Base-by-base conservation (phyloP, 2,888 invertebrate genomes). In the Phlogophora meticulosa region DNA sequence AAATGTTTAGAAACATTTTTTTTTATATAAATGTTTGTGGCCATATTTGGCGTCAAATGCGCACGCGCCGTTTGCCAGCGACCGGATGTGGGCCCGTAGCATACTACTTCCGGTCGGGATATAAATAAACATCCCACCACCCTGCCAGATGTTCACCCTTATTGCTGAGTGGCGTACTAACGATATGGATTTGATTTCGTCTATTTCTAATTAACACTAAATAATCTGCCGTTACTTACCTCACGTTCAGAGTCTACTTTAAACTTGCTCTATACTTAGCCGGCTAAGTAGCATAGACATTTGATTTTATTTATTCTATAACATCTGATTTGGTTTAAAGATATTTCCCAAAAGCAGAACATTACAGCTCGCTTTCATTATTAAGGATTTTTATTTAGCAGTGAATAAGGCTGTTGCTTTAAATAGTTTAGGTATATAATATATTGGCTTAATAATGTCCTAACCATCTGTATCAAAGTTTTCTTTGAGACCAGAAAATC, bases 131-230 rank as follows among this genome's bases (percentile, higher is more conserved):
- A 90, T 87, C 84, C 81, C 85, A 88, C 87, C 87, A 86, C 67
- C 71, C n/a, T n/a, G 85, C 92, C 93, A 93, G 93, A 93, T 93
- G 94, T 91, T 90, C 86, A 83, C 90, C 90, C 91, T 88, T 85
- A 87, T 85, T 56, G 55, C 75, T 72, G 66, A 65, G 38, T 55
- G 66, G 58, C 34, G 60, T 28, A 24, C 36, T 57, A 42, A 58
- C 48, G 51, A 51, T 58, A 52, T 60, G 49, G 59, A 63, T 69
- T 67, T 76, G 67, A 75, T 70, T 76, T 61, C 43, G 15, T 28
- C 32, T 42, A 59, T 51, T 56, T 17, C 13, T 34, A n/a, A n/a
- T n/a, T n/a, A n/a, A n/a, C n/a, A n/a, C 15, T 17, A 38, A 62
- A 34, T 40, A 13, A 34, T n/a, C 9, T 34, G 42, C 20, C 4